Base-by-base conservation (phyloP, 2,888 invertebrate species). In the Caenorhabditis parvicauda region DNA sequence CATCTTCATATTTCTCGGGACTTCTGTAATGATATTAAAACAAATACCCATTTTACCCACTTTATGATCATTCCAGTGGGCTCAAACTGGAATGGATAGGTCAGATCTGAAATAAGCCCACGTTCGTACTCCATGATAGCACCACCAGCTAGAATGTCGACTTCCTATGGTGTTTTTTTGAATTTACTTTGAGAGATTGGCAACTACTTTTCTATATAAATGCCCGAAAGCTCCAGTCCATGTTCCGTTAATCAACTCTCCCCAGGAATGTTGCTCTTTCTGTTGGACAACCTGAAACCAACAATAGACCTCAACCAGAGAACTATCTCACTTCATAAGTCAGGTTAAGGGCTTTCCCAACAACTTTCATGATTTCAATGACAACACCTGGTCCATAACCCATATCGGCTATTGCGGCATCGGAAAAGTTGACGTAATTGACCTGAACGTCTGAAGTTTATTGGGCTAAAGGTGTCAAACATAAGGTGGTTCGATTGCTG, bases 331-430 rank as follows among this genome's bases (percentile, higher is more conserved):
- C 59, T 43, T 70, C 64, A 49, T 75, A 78, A 14, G 74, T 73
- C 24, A 78, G 52, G 54, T 78, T 74, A 17, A 77, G 66, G 4
- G 64, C 58, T 19, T 63, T 57, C 25, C 59, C 64, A 28, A 78
- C 61, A 28, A 71, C 71, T 48, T 71, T 70, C 54, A 78, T 50
- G 47, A 78, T 75, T 50, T 78, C 74, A 38, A 77, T 74, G 12
- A 76, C 75, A n/a, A 78, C 67, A 27, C 78, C 78, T n/a, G 78
- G 78, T 25, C 74, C 72, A 52, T 68, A 75, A 14, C 76, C 76
- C 17, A 48, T 55, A 17, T 68, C 67, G n/a, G 48, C 42, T 39
- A 58, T 60, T 28, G 68, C 73, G 12, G 64, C 70, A 41, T 67
- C 58, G 0, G 72, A 54, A 27, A 70, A 67, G 56, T 78, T 78